Evolutionary conservation across 2,797 vertebrate genomes (phyloP), one percentile per base, ranked within the genome.

Genomic region (Basileuterus tristriatus): DNA sequence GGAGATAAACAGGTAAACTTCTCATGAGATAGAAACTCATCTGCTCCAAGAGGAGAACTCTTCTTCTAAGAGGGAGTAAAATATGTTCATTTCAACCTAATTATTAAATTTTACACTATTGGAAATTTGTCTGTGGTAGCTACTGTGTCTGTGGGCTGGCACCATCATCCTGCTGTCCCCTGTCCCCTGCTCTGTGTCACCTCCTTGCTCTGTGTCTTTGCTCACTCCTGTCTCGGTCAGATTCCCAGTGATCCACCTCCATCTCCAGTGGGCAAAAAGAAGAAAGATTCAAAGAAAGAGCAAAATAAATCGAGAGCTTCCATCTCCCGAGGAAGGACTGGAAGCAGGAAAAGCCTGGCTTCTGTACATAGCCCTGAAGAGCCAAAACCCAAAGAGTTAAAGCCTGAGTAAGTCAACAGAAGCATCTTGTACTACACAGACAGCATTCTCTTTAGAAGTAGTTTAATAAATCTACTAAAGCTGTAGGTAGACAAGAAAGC

Each of bases 401-500:
- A 96, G 76, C 97, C 97, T 2, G 94, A 98, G 98, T 99, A 97
- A 95, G 97, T 95, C 60, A n/a, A 55, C 41, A 79, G 64, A 77
- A 83, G 49, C 60, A 29, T 41, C 49, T 79, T 72, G 47, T 75
- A 46, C 81, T 75, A 52, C 8, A 7, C 10, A 76, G 84, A 41
- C 19, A 32, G 44, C 24, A 11, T 55, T 80, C 27, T 64, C 30
- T 70, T 76, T 63, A 18, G n/a, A 59, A 76, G 39, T 50, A 60
- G 69, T 65, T 90, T 77, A 69, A 91, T 82, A 90, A 84, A 91
- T 79, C 55, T 93, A 52, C 84, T 94, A 87, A 90, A 93, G 37
- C 88, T 84, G 37, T 84, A 92, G 81, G 88, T 76, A 91, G 83
- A 69, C 52, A 74, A 93, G 87, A 67, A 80, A 65, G 78, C 87